These are phyloP conservation scores for Oceanodroma leucorhoa DNA, from an alignment of 2,797 vertebrate species.

Conservation along the genomic window DNA sequence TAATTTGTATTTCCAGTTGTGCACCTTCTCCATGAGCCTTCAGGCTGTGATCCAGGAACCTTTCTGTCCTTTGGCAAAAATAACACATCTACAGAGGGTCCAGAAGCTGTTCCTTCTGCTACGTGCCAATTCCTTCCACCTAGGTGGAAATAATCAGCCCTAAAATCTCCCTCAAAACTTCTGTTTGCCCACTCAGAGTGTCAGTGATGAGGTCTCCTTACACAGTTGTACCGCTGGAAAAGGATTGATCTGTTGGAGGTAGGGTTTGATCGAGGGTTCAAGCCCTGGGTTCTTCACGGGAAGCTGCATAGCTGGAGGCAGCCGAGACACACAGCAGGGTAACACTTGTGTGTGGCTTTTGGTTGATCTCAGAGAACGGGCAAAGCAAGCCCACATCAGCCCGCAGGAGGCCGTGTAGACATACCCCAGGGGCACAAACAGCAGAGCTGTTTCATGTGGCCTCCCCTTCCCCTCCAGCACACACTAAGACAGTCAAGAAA, in stretches of 20 bases:
- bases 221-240: neutral
- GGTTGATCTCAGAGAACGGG: neutral
- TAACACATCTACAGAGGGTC: neutral
- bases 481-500: neutral
- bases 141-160: neutral
- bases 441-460: neutral
- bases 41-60: neutral
- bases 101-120: neutral
- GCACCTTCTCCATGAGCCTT: neutral
- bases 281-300: neutral
- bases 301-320: neutral
- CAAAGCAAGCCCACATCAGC: slow-evolving; percentile 1
- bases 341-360: neutral
- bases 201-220: neutral
- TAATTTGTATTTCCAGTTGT: neutral
- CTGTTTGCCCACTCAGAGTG: neutral
- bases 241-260: neutral
- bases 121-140: accelerated
- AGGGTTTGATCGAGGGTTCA: neutral
- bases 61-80: neutral
- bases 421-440: neutral
- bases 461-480: neutral
- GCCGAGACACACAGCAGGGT: neutral
- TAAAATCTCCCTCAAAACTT: neutral
- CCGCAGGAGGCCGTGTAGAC: accelerated